Conservation (phyloP, 2,888 invertebrate genomes). For the Pammene aurita region DNA sequence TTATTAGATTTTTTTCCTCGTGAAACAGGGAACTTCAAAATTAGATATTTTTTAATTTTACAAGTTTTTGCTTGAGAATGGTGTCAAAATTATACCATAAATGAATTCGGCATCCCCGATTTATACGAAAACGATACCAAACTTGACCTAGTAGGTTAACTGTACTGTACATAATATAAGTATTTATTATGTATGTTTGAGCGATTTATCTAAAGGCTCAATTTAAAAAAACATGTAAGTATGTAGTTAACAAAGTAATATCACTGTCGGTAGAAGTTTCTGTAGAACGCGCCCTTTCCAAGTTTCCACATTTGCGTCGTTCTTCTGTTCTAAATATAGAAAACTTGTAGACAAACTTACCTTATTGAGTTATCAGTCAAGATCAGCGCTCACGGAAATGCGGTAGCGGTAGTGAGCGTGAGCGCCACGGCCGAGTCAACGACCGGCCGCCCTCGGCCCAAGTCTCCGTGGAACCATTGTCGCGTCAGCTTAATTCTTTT, state of each 20-base stretch:
- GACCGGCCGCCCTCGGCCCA: slow-evolving; percentile 44
- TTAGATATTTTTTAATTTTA: no score
- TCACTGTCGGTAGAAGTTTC: neutral
- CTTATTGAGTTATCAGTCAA: slow-evolving; percentile 25
- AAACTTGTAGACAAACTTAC: slow-evolving; percentile 6
- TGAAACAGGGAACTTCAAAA: no score
- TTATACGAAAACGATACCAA: no score
- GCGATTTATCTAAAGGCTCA: no score
- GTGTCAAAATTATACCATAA: no score
- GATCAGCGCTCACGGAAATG: slow-evolving; percentile 49
- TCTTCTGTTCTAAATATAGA: slow-evolving; percentile 8
- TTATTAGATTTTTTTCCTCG: no score
- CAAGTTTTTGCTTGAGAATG: no score
- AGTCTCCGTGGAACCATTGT: slow-evolving; percentile 14
- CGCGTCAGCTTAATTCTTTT: slow-evolving; percentile 38
- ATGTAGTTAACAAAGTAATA: neutral
- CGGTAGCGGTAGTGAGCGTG: slow-evolving; percentile 47
- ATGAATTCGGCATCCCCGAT: no score
- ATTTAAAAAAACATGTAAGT: no score
- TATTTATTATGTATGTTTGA: no score
- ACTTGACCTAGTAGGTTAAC: no score
- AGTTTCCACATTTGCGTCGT: neutral
- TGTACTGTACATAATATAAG: no score
- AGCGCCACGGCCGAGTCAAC: slow-evolving; percentile 47
- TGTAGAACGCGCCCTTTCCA: neutral